These are phyloP conservation scores for Drosophila mauritiana DNA, from an alignment of 1,140 invertebrate genomes.

Conservation along the genomic window DNA sequence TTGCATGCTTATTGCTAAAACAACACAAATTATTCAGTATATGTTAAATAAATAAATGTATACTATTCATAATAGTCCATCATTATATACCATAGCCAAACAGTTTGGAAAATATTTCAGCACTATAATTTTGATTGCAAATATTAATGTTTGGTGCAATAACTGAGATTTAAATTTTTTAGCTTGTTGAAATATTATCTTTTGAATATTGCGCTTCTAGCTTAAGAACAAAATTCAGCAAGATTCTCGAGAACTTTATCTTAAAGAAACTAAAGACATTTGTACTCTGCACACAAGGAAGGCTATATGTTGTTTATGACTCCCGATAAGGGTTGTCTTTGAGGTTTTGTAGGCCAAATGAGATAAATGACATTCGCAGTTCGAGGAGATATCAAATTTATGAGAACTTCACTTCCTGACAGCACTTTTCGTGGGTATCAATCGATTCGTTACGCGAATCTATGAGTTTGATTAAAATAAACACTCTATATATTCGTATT, in stretches of 20 bases:
- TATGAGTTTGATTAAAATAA: conserved; percentile 24
- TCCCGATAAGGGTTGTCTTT: conserved; percentile 8
- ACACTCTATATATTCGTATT: conserved; percentile 35
- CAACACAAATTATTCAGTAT: too few species aligned
- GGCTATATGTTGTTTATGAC: conserved; percentile 12
- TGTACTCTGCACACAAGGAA: background rate
- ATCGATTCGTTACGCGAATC: background rate
- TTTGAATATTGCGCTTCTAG: background rate
- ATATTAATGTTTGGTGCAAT: background rate
- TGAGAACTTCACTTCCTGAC: background rate
- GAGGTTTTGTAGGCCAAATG: background rate
- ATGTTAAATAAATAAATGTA: too few species aligned
- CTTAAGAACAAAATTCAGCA: background rate
- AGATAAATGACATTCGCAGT: conserved; percentile 8
- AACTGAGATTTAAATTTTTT: background rate
- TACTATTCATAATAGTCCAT: too few species aligned
- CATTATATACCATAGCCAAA: too few species aligned
- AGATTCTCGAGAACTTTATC: conserved; percentile 9
- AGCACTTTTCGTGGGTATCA: conserved; percentile 9
- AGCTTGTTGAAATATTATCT: background rate
- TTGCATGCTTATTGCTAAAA: too few species aligned
- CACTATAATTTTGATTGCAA: too few species aligned
- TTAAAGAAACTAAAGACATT: background rate
- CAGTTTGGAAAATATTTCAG: too few species aligned
- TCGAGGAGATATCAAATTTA: background rate